Percentiles rank a stretch among this genome's conserved stretches.
phyloP scores from a whole-genome alignment of 2,113 vertebrate genomes.

The Calyptomena viridis region DNA sequence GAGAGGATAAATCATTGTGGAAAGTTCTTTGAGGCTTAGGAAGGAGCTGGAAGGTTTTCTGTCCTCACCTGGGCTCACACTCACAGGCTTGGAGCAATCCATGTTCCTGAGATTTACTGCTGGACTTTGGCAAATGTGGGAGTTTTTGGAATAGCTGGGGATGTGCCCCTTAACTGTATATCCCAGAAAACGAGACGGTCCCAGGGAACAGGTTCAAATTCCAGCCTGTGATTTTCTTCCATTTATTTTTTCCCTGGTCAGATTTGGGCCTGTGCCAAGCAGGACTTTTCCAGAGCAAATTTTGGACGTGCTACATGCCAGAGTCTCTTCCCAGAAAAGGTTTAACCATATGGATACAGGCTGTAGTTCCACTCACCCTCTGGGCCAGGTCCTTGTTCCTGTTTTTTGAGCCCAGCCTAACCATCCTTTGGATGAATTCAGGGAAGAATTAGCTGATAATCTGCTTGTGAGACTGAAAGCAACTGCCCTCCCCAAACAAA shows the following conservation, averaged over 20 bases:
- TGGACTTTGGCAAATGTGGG: neutral
- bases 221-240: neutral
- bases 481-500: neutral
- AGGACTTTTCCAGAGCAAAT: neutral
- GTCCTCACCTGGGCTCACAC: neutral
- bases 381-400: neutral
- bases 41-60: neutral
- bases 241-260: neutral
- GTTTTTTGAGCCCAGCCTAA: neutral
- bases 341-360: neutral
- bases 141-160: neutral
- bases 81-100: neutral
- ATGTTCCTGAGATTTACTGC: neutral
- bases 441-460: neutral
- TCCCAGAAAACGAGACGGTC: neutral
- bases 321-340: neutral
- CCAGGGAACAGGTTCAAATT: neutral
- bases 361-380: neutral
- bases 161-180: neutral
- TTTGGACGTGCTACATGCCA: neutral
- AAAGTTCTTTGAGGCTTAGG: neutral
- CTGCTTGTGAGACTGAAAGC: neutral
- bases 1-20: neutral
- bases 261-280: neutral
- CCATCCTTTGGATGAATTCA: neutral